Percentiles rank a stretch among this genome's conserved stretches.
Conservation (phyloP, 2,888 invertebrate genomes). For the Atethmia centrago region DNA sequence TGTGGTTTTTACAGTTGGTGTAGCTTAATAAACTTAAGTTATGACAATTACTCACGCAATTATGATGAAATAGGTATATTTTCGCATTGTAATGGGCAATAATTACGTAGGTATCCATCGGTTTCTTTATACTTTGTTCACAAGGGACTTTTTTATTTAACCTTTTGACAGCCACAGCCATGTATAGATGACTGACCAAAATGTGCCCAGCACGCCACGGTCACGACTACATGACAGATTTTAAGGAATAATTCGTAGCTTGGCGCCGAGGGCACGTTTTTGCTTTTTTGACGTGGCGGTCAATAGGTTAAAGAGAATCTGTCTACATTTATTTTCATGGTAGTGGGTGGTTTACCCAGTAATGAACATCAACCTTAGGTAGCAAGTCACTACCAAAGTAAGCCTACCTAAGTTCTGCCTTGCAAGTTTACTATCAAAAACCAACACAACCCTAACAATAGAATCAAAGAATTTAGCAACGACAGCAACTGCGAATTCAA, state of each 20-base stretch:
- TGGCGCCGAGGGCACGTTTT: too few species aligned
- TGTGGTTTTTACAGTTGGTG: background rate
- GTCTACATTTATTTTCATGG: background rate
- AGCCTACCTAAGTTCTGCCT: background rate
- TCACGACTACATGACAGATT: too few species aligned
- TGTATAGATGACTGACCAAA: too few species aligned
- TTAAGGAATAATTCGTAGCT: too few species aligned
- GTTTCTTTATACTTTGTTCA: background rate
- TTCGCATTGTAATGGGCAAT: background rate
- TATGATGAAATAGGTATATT: constrained; percentile 8
- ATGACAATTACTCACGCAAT: constrained; percentile 14
- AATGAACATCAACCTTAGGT: background rate
- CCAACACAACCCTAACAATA: background rate
- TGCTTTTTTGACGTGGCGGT: too few species aligned
- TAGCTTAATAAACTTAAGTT: background rate
- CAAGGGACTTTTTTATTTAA: background rate
- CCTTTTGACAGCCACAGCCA: too few species aligned
- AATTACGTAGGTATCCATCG: background rate
- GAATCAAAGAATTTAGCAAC: background rate
- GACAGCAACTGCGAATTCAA: background rate
- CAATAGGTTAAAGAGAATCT: background rate
- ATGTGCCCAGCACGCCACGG: too few species aligned
- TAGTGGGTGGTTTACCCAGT: background rate
- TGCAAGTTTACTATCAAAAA: background rate
- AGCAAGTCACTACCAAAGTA: background rate